Evolutionary conservation across 2,797 vertebrate genomes (phyloP).

Genomic region (Hapalemur alaotrensis): DNA sequence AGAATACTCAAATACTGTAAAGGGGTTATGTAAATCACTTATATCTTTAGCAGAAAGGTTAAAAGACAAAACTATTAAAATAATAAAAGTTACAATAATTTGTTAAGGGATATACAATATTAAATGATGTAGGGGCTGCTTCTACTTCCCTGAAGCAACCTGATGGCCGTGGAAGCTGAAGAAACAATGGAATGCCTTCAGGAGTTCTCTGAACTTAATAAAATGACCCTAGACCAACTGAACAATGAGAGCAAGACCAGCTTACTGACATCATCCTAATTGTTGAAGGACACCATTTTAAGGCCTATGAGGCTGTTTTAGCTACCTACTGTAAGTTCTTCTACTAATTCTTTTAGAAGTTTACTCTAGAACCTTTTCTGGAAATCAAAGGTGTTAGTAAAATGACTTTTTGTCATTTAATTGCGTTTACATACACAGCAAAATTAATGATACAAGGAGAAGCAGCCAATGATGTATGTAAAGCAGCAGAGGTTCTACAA

Average conservation of each 20-base stretch:
- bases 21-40: neutral
- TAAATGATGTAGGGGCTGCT: neutral
- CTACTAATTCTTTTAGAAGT: conserved; percentile 95
- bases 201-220: conserved; percentile 96
- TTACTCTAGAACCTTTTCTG: conserved; percentile 93
- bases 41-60: neutral
- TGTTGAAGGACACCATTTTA: conserved; percentile 89
- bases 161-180: conserved; percentile 90
- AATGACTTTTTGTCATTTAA: conserved; percentile 91
- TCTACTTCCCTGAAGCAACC: conserved; percentile 40
- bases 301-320: conserved; percentile 94
- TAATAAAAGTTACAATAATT: neutral
- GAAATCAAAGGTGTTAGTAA: conserved; percentile 94
- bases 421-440: conserved; percentile 94
- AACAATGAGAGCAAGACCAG: conserved; percentile 92
- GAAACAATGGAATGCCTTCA: conserved; percentile 87
- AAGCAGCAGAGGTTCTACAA: conserved; percentile 94
- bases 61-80: neutral
- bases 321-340: conserved; percentile 95
- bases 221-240: conserved; percentile 98
- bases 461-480: conserved; percentile 91
- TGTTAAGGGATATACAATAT: neutral
- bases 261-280: conserved; percentile 79
- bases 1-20: neutral
- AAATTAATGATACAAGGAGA: conserved; percentile 89